Percentiles rank a stretch among this genome's conserved stretches.
These are phyloP conservation scores for Lochmaea crataegi DNA, from an alignment of 2,888 invertebrate species.

Conservation along the genomic window DNA sequence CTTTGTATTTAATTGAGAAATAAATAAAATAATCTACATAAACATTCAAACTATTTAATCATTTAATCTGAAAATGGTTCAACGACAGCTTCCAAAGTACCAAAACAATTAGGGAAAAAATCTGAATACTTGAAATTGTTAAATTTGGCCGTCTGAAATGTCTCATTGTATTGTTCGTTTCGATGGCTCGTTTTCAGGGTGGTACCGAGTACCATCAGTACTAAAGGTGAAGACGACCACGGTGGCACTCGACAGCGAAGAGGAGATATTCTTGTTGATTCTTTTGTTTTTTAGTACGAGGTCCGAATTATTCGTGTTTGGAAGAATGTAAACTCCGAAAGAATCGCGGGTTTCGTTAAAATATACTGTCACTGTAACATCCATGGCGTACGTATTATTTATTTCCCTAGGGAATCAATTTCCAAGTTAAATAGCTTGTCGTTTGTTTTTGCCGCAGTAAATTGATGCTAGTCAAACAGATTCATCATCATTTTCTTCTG, in stretches of 20 bases:
- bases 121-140: conserved; percentile 35
- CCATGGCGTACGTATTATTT: background rate
- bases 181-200: conserved; percentile 53
- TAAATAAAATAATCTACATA: background rate
- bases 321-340: conserved; percentile 62
- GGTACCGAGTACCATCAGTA: conserved; percentile 48
- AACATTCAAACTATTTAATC: background rate
- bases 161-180: conserved; percentile 42
- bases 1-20: background rate
- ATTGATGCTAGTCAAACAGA: no score
- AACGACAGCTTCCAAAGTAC: conserved; percentile 14
- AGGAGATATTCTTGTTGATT: conserved; percentile 62
- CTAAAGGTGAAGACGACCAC: conserved; percentile 61
- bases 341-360: conserved; percentile 50
- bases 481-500: no score
- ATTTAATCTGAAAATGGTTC: conserved; percentile 11
- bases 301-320: conserved; percentile 65
- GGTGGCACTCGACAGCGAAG: conserved; percentile 63
- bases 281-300: conserved; percentile 35
- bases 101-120: conserved; percentile 36
- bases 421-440: background rate
- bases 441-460: no score
- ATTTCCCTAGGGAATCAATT: background rate
- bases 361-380: conserved; percentile 35
- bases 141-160: conserved; percentile 35